These are phyloP conservation scores for Xylota segnis DNA, from an alignment of 2,888 invertebrate species.

Conservation along the genomic window DNA sequence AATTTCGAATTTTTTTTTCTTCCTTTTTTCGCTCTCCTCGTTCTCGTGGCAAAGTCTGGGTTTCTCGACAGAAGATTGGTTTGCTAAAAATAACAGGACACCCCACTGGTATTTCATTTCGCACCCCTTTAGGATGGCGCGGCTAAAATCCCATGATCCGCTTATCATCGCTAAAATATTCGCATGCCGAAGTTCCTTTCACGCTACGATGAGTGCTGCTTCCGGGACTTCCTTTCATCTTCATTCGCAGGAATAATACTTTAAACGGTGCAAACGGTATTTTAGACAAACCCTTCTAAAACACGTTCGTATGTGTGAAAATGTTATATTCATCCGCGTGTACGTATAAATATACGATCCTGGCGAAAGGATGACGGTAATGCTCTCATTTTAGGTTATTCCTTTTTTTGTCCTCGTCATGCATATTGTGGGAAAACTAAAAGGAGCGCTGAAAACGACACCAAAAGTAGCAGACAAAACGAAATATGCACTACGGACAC, in stretches of 20 bases:
- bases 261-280: constrained; percentile 18
- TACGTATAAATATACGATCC: background rate
- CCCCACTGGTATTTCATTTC: background rate
- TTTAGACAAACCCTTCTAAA: constrained; percentile 23
- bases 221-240: constrained; percentile 5
- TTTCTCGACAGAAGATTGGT: constrained; percentile 7
- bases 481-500: no score
- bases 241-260: constrained; percentile 17
- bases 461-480: background rate
- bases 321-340: background rate
- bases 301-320: background rate
- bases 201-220: background rate
- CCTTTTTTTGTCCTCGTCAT: background rate
- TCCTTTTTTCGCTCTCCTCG: background rate
- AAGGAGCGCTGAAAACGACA: background rate
- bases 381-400: background rate
- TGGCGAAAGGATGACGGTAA: background rate
- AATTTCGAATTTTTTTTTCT: constrained; percentile 20
- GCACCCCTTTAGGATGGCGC: background rate
- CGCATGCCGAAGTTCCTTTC: background rate
- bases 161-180: constrained; percentile 16
- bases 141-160: constrained; percentile 32
- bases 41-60: background rate
- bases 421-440: constrained; percentile 7
- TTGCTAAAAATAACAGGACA: constrained; percentile 20